Evolutionary conservation across 2,797 vertebrate species (phyloP).

Genomic region (Sparidentex hasta): DNA sequence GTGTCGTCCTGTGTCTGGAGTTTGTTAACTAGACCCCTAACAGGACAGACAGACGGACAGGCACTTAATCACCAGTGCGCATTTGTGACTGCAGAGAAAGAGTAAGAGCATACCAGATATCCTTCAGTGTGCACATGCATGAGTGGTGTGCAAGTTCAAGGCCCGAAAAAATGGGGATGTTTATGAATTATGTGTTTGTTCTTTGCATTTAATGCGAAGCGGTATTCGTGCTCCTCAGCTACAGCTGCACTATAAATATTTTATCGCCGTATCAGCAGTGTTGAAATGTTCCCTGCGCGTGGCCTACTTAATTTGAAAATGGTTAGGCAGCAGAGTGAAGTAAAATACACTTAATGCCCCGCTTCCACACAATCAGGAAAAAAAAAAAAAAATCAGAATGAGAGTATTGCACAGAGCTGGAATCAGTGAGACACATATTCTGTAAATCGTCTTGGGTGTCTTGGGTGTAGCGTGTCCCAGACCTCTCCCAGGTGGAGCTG

Average conservation of each 20-base stretch:
- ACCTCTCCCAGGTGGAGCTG: conserved; percentile 33
- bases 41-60: conserved; percentile 2
- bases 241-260: conserved; percentile 47
- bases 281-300: conserved; percentile 19
- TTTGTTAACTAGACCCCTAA: conserved; percentile 43
- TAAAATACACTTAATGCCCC: background rate
- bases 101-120: background rate
- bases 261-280: conserved; percentile 26
- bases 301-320: conserved; percentile 33
- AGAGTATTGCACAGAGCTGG: conserved; percentile 13
- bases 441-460: conserved; percentile 14
- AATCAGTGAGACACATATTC: conserved; percentile 6
- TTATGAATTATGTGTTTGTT: conserved; percentile 2
- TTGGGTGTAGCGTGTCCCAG: conserved; percentile 10
- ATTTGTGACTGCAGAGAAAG: conserved; percentile 7
- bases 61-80: conserved; percentile 27
- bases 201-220: conserved; percentile 13
- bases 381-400: conserved; percentile 13
- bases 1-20: conserved; percentile 41
- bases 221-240: conserved; percentile 27
- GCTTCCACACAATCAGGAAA: conserved; percentile 1
- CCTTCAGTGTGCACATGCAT: background rate
- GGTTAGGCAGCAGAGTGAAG: background rate
- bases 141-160: background rate
- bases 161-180: background rate